These are phyloP conservation scores for Nomada goodeniana DNA, from an alignment of 2,888 invertebrate genomes.

Conservation along the genomic window DNA sequence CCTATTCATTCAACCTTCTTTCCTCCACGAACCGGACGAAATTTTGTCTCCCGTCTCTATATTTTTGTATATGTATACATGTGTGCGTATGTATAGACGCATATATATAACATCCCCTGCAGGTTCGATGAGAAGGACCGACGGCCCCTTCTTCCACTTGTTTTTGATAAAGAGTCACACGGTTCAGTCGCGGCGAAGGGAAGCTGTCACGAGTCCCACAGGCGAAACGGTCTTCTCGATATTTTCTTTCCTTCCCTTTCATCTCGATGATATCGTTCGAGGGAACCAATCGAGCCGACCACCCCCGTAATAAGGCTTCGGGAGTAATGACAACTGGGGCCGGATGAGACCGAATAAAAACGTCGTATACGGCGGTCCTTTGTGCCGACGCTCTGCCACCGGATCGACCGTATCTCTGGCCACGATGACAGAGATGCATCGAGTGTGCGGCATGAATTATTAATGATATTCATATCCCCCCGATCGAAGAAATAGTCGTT, in stretches of 20 bases:
- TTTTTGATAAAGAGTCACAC: slow-evolving; percentile 53
- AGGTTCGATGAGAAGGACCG: not conserved
- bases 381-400: slow-evolving; percentile 29
- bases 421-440: slow-evolving; percentile 23
- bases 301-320: slow-evolving; percentile 50
- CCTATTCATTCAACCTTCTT: not conserved
- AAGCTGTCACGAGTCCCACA: slow-evolving; percentile 20
- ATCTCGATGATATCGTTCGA: slow-evolving; percentile 54
- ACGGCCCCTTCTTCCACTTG: slow-evolving; percentile 25
- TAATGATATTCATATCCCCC: slow-evolving; percentile 17
- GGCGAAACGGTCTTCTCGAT: slow-evolving; percentile 35
- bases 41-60: not conserved
- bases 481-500: not conserved
- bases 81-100: too few relatives aligned
- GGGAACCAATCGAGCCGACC: slow-evolving; percentile 53
- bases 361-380: slow-evolving; percentile 32
- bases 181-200: slow-evolving; percentile 23
- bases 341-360: slow-evolving; percentile 48
- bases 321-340: slow-evolving; percentile 50
- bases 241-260: slow-evolving; percentile 51
- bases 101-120: too few relatives aligned
- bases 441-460: slow-evolving; percentile 45
- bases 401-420: slow-evolving; percentile 35
- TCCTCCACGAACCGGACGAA: not conserved
- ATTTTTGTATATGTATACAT: too few relatives aligned